A percentile compares a stretch with the other conserved stretches of the same genome.
Evolutionary conservation across 2,797 vertebrate genomes (phyloP).

Genomic region (Syncerus caffer): DNA sequence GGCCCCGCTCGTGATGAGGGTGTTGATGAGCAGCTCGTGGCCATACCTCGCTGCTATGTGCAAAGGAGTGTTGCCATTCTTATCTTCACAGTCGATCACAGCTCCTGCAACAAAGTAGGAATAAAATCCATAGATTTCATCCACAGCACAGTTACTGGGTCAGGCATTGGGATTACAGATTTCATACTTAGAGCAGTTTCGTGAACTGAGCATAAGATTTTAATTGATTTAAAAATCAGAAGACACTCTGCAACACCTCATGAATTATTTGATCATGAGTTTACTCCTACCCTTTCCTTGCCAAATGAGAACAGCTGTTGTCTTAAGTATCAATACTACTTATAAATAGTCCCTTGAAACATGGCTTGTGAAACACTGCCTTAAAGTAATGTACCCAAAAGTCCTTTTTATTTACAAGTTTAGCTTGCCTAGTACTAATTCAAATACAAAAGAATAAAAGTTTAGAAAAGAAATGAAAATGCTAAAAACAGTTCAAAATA

Average conservation of each 20-base stretch:
- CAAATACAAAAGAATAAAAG: conserved; percentile 18
- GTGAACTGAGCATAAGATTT: not conserved
- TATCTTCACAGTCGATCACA: conserved; percentile 98
- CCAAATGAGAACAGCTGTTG: not conserved
- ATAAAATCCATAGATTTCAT: not conserved
- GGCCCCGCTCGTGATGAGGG: conserved; percentile 95
- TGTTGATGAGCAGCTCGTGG: conserved; percentile 98
- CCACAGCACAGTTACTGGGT: not conserved
- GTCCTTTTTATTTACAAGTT: conserved; percentile 40
- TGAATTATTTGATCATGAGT: not conserved
- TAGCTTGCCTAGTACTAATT: not conserved
- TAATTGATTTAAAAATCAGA: conserved; percentile 19
- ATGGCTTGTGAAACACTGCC: not conserved
- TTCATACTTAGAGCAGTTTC: not conserved
- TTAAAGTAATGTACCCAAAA: not conserved
- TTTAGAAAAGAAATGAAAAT: conserved; percentile 31
- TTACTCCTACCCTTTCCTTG: not conserved
- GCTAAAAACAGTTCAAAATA: conserved; percentile 1
- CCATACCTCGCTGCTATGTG: conserved; percentile 98
- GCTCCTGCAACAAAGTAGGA: conserved; percentile 86
- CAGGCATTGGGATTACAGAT: not conserved
- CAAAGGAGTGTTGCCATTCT: conserved; percentile 98
- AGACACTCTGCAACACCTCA: not conserved
- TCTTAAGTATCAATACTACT: not conserved
- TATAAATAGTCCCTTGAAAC: not conserved